phyloP scores from a whole-genome alignment of 2,113 vertebrate species.

The Dicerorhinus sumatrensis region DNA sequence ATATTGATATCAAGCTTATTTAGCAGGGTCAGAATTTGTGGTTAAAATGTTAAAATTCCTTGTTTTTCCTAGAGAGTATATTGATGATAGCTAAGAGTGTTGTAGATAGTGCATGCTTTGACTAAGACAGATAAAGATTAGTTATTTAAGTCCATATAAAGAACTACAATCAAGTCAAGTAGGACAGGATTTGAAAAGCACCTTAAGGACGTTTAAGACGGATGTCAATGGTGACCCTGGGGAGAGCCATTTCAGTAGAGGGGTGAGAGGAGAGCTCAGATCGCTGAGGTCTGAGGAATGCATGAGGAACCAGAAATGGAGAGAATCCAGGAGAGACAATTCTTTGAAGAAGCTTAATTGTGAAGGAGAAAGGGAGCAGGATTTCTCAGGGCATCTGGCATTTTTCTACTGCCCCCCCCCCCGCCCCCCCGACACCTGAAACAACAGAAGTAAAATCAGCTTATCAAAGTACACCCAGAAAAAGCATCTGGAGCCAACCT shows the following conservation, averaged over 20 bases:
- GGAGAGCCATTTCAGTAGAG: background rate
- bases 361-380: background rate
- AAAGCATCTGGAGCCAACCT: background rate
- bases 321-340: background rate
- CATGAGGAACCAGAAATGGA: background rate
- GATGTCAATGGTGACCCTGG: background rate
- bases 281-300: background rate
- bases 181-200: background rate
- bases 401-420: background rate
- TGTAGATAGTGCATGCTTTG: background rate
- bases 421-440: background rate
- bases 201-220: background rate
- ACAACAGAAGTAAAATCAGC: background rate
- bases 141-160: conserved; percentile 49
- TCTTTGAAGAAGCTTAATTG: background rate
- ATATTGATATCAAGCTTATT: background rate
- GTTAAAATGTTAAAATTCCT: background rate
- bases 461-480: background rate
- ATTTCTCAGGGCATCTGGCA: background rate
- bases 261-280: background rate
- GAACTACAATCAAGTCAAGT: background rate
- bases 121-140: conserved; percentile 37
- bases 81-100: background rate
- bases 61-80: background rate
- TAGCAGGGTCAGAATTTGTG: background rate